Evolutionary conservation across 1,140 invertebrate species (phyloP).

Genomic region (Littorina saxatilis): DNA sequence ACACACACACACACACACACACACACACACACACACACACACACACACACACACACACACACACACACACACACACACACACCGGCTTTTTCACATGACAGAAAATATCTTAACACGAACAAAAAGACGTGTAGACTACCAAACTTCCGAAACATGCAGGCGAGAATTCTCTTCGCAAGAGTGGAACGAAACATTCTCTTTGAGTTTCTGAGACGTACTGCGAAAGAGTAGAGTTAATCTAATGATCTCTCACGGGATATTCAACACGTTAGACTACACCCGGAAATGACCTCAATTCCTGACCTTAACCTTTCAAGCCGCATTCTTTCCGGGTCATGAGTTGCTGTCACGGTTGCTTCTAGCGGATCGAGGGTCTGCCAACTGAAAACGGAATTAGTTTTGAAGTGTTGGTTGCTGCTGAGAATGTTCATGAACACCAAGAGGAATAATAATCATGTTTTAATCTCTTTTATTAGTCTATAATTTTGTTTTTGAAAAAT

Average conservation of each 20-base stretch:
- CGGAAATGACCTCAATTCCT: background rate
- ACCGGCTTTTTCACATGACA: background rate
- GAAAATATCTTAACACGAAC: too few relatives aligned
- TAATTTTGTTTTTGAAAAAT: too few relatives aligned
- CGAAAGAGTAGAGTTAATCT: background rate
- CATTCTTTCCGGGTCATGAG: background rate
- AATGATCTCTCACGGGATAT: background rate
- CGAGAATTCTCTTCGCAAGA: too few relatives aligned
- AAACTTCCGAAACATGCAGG: too few relatives aligned
- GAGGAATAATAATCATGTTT: background rate
- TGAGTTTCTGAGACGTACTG: too few relatives aligned
- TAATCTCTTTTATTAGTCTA: too few relatives aligned
- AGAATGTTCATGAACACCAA: background rate
- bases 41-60: constrained; percentile 19
- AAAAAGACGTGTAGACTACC: too few relatives aligned
- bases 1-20: constrained; percentile 21
- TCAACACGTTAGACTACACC: background rate
- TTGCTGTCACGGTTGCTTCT: too few relatives aligned
- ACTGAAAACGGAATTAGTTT: too few relatives aligned
- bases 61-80: background rate
- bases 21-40: constrained; percentile 27
- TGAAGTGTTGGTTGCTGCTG: too few relatives aligned
- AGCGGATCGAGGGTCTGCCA: too few relatives aligned
- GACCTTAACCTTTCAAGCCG: background rate
- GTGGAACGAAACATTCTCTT: too few relatives aligned